Conservation (phyloP, 2,113 vertebrate species). For the Clarias gariepinus region DNA sequence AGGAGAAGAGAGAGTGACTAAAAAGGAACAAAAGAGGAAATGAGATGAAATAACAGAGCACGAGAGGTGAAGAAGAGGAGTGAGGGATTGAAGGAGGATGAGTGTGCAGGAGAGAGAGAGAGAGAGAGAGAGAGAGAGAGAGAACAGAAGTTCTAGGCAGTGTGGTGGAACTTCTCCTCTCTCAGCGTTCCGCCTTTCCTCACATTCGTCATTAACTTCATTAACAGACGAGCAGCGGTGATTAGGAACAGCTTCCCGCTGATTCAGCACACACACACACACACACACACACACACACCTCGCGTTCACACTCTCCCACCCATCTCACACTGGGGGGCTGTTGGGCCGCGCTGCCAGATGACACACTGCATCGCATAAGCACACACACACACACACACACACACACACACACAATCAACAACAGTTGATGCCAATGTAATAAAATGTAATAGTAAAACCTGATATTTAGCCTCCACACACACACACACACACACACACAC, state of each 20-base stretch:
- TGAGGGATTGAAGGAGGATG: slow-evolving; percentile 23
- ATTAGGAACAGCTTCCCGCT: slow-evolving; percentile 79
- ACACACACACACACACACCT: slow-evolving; percentile 41
- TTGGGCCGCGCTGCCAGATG: slow-evolving; percentile 62
- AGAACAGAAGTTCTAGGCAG: slow-evolving; percentile 73
- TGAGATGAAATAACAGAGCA: background rate
- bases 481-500: slow-evolving; percentile 42
- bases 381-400: slow-evolving; percentile 41
- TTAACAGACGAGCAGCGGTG: slow-evolving; percentile 82
- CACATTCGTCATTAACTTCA: slow-evolving; percentile 85
- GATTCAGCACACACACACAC: slow-evolving; percentile 74
- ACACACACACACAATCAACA: background rate
- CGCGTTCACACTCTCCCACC: slow-evolving; percentile 50
- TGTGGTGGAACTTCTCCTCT: slow-evolving; percentile 80
- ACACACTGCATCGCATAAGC: slow-evolving; percentile 57
- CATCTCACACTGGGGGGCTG: slow-evolving; percentile 61
- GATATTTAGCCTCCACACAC: background rate
- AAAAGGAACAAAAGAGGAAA: background rate
- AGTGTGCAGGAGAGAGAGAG: slow-evolving; percentile 21
- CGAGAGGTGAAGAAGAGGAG: slow-evolving; percentile 16
- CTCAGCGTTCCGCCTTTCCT: slow-evolving; percentile 79
- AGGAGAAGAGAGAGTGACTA: background rate
- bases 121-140: slow-evolving; percentile 28
- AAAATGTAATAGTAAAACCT: background rate
- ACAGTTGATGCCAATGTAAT: background rate